phyloP scores from a whole-genome alignment of 2,797 vertebrate genomes.

The Sebastes minor region DNA sequence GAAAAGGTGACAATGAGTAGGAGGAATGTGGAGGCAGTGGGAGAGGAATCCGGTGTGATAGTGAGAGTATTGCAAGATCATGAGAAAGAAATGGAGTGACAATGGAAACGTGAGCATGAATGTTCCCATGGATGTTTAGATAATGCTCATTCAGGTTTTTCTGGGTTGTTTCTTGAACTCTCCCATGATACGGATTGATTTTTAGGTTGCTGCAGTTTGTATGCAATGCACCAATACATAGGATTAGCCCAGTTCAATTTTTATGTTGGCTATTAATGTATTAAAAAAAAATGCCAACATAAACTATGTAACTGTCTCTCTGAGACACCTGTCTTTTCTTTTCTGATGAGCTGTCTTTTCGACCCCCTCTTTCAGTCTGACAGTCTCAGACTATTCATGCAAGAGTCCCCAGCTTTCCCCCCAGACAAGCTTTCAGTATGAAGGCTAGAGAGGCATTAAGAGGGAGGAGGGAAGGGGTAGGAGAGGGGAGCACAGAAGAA shows the following conservation, averaged over 20 bases:
- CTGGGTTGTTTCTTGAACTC: background rate
- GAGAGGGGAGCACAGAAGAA: conserved; percentile 41
- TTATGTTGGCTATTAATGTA: background rate
- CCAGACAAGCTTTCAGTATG: conserved; percentile 74
- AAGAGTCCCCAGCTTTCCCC: conserved; percentile 57
- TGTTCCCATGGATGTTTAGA: conserved; percentile 46
- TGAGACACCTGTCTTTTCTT: conserved; percentile 71
- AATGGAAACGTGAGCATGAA: conserved; percentile 30
- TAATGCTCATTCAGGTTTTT: background rate
- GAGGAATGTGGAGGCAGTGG: conserved; percentile 67
- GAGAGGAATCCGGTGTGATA: conserved; percentile 57
- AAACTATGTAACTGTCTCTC: conserved; percentile 37
- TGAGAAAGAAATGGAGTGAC: conserved; percentile 49
- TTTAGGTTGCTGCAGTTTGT: background rate
- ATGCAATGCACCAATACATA: background rate
- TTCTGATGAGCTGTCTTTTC: conserved; percentile 66
- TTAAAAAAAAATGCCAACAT: background rate
- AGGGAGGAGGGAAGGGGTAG: conserved; percentile 51
- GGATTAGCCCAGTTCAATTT: background rate
- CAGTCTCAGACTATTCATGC: conserved; percentile 73
- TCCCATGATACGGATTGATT: background rate
- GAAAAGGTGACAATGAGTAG: conserved; percentile 65
- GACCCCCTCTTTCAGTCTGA: conserved; percentile 52
- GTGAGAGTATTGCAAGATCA: conserved; percentile 44
- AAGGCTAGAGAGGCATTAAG: conserved; percentile 67